Evolutionary conservation across 2,113 vertebrate genomes (phyloP), one percentile per base, ranked within the genome.

Genomic region (Cairina moschata): DNA sequence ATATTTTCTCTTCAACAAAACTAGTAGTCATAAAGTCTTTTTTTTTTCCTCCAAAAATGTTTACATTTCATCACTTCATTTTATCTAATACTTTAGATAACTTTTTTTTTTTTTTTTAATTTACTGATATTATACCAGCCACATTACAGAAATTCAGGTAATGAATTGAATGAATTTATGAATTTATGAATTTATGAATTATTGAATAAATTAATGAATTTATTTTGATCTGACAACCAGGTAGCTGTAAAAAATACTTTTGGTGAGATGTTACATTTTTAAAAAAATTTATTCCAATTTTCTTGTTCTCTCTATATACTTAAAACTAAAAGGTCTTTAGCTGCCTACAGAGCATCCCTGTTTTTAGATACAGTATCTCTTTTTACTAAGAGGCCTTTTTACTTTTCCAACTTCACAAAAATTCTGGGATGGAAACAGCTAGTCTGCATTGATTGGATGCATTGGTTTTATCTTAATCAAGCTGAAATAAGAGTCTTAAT

Each of bases 401-500:
- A 36, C 3, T 23, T 74, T 62, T 31, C 9, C 5, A 46, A n/a
- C 67, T 79, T 75, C 75, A 85, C 14, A 4, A 59, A 25, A 8
- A 22, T 67, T 75, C 23, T 78, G 22, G 32, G 44, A 16, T 22
- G 32, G n/a, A 62, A 82, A 12, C 9, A 65, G 6, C 6, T 42
- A 6, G 18, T 21, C 6, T 54, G 8, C 4, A 1, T 66, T 34
- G 9, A 13, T 0, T 67, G n/a, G 6, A 6, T 67, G 8, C 25
- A 12, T 36, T 69, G 25, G 9, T 3, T 83, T 8, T 5, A 17
- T 48, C 23, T 65, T 17, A 76, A 3, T 44, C 26, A 68, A 77
- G 13, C 17, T 77, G 82, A 73, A 59, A 1, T 2, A 86, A 32
- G 1, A 0, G 0, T 16, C 46, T 48, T 48, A 72, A 23, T 11